These are phyloP conservation scores for Drosophila engyochracea DNA, from an alignment of 2,888 invertebrate species.

Conservation along the genomic window DNA sequence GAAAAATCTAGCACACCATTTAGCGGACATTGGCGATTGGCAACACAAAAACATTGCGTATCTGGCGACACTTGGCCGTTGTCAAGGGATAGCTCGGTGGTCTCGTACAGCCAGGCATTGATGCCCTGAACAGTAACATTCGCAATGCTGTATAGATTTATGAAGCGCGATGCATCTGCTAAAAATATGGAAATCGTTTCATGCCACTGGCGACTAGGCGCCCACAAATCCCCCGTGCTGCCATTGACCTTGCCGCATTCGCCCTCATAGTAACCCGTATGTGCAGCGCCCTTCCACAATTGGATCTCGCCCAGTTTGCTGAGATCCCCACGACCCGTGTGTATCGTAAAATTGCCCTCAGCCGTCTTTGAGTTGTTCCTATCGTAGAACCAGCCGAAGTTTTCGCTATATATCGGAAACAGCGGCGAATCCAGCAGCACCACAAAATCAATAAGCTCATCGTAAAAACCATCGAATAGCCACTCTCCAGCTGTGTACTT, in stretches of 20 bases:
- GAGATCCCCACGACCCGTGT: constrained; percentile 89
- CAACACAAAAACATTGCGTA: constrained; percentile 89
- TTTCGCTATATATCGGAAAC: constrained; percentile 88
- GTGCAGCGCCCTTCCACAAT: constrained; percentile 88
- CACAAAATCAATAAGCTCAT: constrained; percentile 88
- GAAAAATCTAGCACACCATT: constrained; percentile 90
- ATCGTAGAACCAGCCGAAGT: constrained; percentile 93
- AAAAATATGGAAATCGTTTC: constrained; percentile 89
- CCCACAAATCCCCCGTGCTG: constrained; percentile 92
- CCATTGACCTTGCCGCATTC: constrained; percentile 90
- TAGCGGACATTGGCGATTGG: constrained; percentile 84
- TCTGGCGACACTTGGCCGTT: constrained; percentile 88
- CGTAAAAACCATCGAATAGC: constrained; percentile 92
- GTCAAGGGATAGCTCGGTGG: constrained; percentile 89
- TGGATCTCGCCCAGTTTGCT: constrained; percentile 88
- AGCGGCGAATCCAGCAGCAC: constrained; percentile 86
- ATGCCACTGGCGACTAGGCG: constrained; percentile 86
- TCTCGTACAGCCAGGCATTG: constrained; percentile 84
- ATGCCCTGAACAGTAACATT: constrained; percentile 69
- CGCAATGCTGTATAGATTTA: constrained; percentile 78
- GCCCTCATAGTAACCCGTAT: constrained; percentile 87
- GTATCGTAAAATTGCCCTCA: constrained; percentile 92
- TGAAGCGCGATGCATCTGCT: constrained; percentile 91
- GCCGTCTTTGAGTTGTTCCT: constrained; percentile 90
- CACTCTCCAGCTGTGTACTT: constrained; percentile 89